A percentile compares a stretch with the other conserved stretches of the same genome.
phyloP scores from a whole-genome alignment of 2,113 vertebrate species.

The Aptenodytes forsteri region DNA sequence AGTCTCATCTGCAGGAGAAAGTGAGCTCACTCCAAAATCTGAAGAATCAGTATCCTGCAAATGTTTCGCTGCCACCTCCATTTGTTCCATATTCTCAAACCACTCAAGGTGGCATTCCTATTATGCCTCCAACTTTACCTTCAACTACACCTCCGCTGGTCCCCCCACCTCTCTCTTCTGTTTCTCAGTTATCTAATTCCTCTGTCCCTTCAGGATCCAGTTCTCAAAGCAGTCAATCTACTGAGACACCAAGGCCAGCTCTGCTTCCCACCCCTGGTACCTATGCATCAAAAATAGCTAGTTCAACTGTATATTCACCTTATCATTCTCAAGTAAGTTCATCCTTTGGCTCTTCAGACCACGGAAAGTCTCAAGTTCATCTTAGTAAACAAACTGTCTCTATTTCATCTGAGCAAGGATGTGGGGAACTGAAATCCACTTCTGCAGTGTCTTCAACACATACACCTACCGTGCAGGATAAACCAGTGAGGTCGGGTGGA shows the following conservation, averaged over 20 bases:
- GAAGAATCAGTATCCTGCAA: conserved; percentile 86
- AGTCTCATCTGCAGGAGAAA: conserved; percentile 88
- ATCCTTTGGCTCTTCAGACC: conserved; percentile 69
- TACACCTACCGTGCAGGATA: conserved; percentile 59
- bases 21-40: conserved; percentile 84
- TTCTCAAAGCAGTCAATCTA: conserved; percentile 68
- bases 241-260: conserved; percentile 73
- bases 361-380: conserved; percentile 69
- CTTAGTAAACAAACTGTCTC: conserved; percentile 55
- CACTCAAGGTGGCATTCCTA: conserved; percentile 48
- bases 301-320: conserved; percentile 35
- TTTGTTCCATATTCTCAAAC: conserved; percentile 81
- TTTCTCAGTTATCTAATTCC: conserved; percentile 61
- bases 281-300: conserved; percentile 62
- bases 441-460: conserved; percentile 50
- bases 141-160: conserved; percentile 67
- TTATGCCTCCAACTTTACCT: conserved; percentile 72
- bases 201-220: conserved; percentile 60
- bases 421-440: conserved; percentile 57
- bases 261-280: conserved; percentile 76
- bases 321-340: conserved; percentile 71
- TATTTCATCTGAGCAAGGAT: conserved; percentile 72
- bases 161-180: conserved; percentile 70
- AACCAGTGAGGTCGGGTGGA: conserved; percentile 72
- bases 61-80: conserved; percentile 78